Percentiles rank a stretch among this genome's conserved stretches.
These are phyloP conservation scores for Porites evermanni DNA, from an alignment of 92 coral and sea anemone genomes.

Conservation along the genomic window DNA sequence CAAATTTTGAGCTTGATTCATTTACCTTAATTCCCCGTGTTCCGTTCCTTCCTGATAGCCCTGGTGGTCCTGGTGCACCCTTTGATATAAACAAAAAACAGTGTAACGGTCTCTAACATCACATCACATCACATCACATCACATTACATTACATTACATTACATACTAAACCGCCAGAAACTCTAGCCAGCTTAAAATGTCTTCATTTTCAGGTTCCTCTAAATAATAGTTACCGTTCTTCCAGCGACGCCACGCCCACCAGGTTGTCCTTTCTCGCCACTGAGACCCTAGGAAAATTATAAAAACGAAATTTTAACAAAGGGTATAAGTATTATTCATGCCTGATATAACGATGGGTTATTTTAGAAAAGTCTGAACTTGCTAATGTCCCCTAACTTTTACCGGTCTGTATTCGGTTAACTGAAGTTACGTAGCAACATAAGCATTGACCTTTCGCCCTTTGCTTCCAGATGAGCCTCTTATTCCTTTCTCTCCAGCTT, in stretches of 20 bases:
- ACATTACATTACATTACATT: too few relatives aligned
- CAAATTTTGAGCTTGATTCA: background rate
- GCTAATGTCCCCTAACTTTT: background rate
- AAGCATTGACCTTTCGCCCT: constrained; percentile 61
- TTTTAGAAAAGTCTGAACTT: background rate
- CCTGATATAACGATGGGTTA: background rate
- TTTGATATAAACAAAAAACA: background rate
- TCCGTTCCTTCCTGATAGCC: constrained; percentile 29
- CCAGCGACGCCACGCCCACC: constrained; percentile 75
- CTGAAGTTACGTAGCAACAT: background rate
- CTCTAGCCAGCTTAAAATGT: too few relatives aligned
- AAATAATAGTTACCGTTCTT: constrained; percentile 47
- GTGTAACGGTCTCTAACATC: background rate
- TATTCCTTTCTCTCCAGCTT: constrained; percentile 70
- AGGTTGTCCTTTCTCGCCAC: constrained; percentile 67
- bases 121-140: too few relatives aligned
- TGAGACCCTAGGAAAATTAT: constrained; percentile 58
- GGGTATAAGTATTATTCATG: background rate
- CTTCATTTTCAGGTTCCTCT: background rate
- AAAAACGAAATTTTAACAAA: background rate
- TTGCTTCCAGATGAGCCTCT: constrained; percentile 75
- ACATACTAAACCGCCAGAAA: too few relatives aligned
- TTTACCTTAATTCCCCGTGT: constrained; percentile 36
- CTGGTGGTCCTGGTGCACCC: constrained; percentile 60
- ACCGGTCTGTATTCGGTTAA: background rate